Base-by-base conservation (phyloP, 2,888 invertebrate species). In the Idaea aversata region DNA sequence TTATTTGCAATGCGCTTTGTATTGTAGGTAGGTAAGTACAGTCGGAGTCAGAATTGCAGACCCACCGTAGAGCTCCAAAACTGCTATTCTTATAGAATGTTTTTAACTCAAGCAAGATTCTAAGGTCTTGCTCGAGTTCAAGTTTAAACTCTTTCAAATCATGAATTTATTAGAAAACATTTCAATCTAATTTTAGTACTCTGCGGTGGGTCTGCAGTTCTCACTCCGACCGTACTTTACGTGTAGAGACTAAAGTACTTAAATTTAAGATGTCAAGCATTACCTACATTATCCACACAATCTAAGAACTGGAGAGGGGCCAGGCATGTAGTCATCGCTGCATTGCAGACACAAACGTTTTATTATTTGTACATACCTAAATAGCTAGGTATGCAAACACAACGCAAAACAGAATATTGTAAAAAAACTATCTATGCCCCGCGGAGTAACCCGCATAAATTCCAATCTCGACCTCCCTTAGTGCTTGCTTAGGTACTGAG, bases 301-400 rank as follows among this genome's bases (percentile, higher is more conserved):
- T 90, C 84, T 88, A 72, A 77, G 79, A 86, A 77, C 88, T 91
- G 91, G 91, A 92, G 79, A 73, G 68, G 66, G 82, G 90, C 91
- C 91, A 91, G 88, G 76, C 16, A 58, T 58, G 16, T 16, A 59
- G 80, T 83, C 82, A 81, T 77, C 78, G 82, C 83, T 88, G 88
- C 88, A 89, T 77, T 88, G 89, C 90, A 77, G 86, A 71, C 75
- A 70, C 47, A 4, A 10, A 47, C 47, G 47, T 47, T 47, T 47
- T 47, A 47, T 47, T 47, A 13, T 25, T 3, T 25, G 25, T 25
- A 25, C 3, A 25, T 25, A n/a, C n/a, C n/a, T n/a, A 25, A 25
- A 25, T 25, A n/a, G n/a, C n/a, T n/a, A 25, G 25, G 13, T 13
- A 47, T 47, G 47, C 0, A 47, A 47, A 13, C 47, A 10, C 47